These are phyloP conservation scores for Clarias fuscus DNA, from an alignment of 2,797 vertebrate species.

Conservation along the genomic window DNA sequence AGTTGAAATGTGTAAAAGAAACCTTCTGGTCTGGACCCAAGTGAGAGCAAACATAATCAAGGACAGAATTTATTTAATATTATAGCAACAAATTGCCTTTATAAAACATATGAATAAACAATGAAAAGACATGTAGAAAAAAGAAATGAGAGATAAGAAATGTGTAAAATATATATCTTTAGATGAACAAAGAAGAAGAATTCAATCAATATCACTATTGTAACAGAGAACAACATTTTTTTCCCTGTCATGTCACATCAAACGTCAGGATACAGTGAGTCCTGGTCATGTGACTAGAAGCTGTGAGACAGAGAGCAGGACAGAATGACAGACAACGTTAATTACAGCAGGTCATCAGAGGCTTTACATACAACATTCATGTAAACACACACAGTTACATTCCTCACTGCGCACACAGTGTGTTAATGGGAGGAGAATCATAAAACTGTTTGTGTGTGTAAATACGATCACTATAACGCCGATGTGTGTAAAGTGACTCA, in stretches of 20 bases:
- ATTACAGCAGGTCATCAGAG: not conserved
- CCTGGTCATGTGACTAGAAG: not conserved
- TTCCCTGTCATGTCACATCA: not conserved
- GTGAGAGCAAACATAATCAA: not conserved
- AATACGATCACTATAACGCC: too few species aligned
- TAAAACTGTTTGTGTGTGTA: too few species aligned
- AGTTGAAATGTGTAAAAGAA: not conserved
- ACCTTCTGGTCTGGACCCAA: not conserved
- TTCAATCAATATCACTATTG: too few species aligned
- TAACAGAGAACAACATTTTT: too few species aligned
- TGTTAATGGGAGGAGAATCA: too few species aligned
- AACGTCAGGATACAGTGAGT: not conserved
- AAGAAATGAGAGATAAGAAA: too few species aligned
- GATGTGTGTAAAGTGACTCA: too few species aligned
- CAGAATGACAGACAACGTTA: not conserved
- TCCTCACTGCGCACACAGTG: not conserved
- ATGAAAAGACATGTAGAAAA: not conserved
- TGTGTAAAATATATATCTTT: too few species aligned
- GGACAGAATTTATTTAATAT: too few species aligned
- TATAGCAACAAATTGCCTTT: not conserved
- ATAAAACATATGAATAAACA: not conserved
- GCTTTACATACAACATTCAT: not conserved
- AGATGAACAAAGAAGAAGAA: too few species aligned
- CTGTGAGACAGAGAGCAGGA: conserved; percentile 5
- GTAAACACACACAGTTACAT: too few species aligned